A percentile compares a stretch with the other conserved stretches of the same genome.
Conservation (phyloP, 2,888 invertebrate species). For the Polydesmus complanatus region DNA sequence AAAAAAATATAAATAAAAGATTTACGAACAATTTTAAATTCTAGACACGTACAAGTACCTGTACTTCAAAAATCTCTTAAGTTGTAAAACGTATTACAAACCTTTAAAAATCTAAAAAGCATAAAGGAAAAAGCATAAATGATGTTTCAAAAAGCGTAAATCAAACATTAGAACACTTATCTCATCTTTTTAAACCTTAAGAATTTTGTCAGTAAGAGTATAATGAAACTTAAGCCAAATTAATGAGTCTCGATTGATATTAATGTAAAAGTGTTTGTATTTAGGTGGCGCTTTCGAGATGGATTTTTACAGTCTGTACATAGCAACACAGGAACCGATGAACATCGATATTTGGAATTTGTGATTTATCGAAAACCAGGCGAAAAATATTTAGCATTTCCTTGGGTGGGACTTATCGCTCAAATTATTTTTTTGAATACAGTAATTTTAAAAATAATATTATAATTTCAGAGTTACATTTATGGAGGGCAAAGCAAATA, state of each 20-base stretch:
- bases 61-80: too few species aligned
- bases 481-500: slow-evolving; percentile 42
- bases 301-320: slow-evolving; percentile 16
- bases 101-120: too few species aligned
- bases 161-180: too few species aligned
- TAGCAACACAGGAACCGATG: not conserved
- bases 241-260: not conserved
- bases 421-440: not conserved
- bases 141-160: too few species aligned
- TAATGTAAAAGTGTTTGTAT: not conserved
- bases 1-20: too few species aligned
- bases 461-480: slow-evolving; percentile 14
- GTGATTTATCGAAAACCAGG: slow-evolving; percentile 7
- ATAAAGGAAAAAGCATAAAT: too few species aligned
- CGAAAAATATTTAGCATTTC: slow-evolving; percentile 9
- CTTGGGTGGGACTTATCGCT: slow-evolving; percentile 11
- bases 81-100: too few species aligned
- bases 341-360: slow-evolving; percentile 16
- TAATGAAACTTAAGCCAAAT: too few species aligned
- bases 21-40: too few species aligned
- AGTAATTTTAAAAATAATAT: not conserved
- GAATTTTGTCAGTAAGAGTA: too few species aligned
- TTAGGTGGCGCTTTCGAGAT: slow-evolving; percentile 15
- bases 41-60: too few species aligned
- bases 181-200: too few species aligned